These are phyloP conservation scores for Euwallacea fornicatus DNA, from an alignment of 1,140 invertebrate species.

Conservation along the genomic window DNA sequence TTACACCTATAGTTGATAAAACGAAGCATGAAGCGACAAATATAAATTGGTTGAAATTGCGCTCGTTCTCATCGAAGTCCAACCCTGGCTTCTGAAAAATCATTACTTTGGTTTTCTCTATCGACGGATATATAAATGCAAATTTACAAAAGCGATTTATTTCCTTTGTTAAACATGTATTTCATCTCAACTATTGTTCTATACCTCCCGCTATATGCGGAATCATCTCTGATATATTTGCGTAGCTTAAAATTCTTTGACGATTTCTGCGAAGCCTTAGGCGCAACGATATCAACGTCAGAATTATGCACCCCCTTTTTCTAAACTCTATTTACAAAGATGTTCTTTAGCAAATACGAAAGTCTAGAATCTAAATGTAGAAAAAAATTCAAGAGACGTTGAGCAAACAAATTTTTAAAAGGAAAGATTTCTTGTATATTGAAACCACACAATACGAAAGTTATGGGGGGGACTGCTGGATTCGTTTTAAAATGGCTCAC, in stretches of 20 bases:
- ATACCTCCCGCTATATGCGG: conserved; percentile 14
- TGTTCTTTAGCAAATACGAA: conserved; percentile 13
- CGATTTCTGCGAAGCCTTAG: conserved; percentile 11
- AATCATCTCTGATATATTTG: conserved; percentile 20
- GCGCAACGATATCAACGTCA: conserved; percentile 27
- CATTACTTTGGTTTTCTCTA: neutral
- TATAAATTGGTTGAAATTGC: too few relatives aligned
- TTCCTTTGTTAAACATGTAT: conserved; percentile 16
- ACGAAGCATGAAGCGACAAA: too few relatives aligned
- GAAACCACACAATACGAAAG: neutral
- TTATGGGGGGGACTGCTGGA: neutral
- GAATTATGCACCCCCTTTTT: conserved; percentile 23
- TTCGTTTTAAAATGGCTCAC: too few relatives aligned
- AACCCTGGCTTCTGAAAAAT: neutral
- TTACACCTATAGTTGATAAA: too few relatives aligned
- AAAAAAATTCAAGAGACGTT: conserved; percentile 3
- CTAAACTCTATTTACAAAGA: conserved; percentile 27
- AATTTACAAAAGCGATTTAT: conserved; percentile 8
- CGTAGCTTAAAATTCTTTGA: conserved; percentile 26
- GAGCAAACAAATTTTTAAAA: conserved; percentile 9
- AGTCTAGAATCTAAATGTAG: conserved; percentile 12
- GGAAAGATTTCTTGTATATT: neutral
- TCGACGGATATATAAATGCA: neutral
- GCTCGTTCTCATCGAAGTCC: too few relatives aligned
- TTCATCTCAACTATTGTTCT: conserved; percentile 17